These are phyloP conservation scores for Lomographa bimaculata DNA, from an alignment of 2,888 invertebrate species.

Conservation along the genomic window DNA sequence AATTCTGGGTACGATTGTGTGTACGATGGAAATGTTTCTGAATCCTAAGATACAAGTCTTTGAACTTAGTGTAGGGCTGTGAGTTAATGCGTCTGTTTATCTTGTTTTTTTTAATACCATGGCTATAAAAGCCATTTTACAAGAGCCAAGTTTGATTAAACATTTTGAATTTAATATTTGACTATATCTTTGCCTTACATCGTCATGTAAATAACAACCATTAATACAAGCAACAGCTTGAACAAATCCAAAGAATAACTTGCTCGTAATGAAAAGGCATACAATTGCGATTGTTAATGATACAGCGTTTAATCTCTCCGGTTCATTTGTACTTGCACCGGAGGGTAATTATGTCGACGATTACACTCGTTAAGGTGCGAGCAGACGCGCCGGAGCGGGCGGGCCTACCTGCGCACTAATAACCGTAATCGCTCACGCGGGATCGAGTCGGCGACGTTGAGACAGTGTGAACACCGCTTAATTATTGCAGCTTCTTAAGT, in stretches of 20 bases:
- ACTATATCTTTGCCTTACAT: too few relatives aligned
- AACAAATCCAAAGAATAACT: conserved; percentile 1
- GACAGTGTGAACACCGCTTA: neutral
- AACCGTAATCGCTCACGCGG: conserved; percentile 9
- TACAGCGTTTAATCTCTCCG: conserved; percentile 5
- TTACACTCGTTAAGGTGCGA: conserved; percentile 7
- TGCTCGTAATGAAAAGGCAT: conserved; percentile 1
- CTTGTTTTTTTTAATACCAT: too few relatives aligned
- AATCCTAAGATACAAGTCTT: too few relatives aligned
- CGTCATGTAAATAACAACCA: too few relatives aligned
- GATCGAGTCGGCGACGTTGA: conserved; percentile 1
- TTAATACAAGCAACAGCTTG: too few relatives aligned
- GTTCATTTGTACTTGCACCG: conserved; percentile 10
- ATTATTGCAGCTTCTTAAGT: neutral
- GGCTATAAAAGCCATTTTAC: too few relatives aligned
- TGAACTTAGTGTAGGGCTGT: too few relatives aligned
- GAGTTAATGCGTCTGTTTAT: too few relatives aligned
- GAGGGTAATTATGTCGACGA: conserved; percentile 9
- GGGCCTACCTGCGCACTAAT: conserved; percentile 5
- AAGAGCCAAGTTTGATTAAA: too few relatives aligned
- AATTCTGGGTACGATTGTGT: too few relatives aligned
- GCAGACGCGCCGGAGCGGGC: neutral
- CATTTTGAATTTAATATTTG: too few relatives aligned
- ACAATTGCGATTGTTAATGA: conserved; percentile 6
- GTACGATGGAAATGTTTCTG: too few relatives aligned